Conservation (phyloP, 2,113 vertebrate species). For the Protobothrops mucrosquamatus region DNA sequence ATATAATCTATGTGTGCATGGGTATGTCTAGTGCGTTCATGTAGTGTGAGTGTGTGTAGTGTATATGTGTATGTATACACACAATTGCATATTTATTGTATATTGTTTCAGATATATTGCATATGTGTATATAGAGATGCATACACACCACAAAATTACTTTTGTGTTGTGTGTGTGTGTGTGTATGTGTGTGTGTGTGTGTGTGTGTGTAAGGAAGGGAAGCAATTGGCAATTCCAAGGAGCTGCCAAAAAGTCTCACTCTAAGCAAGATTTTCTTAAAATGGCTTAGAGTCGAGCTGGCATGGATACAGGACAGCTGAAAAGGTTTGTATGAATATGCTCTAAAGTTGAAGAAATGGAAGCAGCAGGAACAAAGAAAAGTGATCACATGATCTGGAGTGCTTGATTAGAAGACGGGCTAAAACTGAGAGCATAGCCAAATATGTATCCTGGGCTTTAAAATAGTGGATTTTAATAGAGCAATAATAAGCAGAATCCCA, state of each 20-base stretch:
- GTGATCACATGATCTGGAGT: background rate
- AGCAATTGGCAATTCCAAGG: background rate
- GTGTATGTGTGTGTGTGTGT: background rate
- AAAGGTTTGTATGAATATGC: background rate
- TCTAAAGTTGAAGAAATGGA: background rate
- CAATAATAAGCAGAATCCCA: background rate
- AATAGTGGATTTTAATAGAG: background rate
- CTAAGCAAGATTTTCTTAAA: background rate
- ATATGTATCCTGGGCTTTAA: background rate
- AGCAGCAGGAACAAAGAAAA: background rate
- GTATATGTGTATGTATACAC: background rate
- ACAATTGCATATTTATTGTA: background rate
- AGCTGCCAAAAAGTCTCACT: background rate
- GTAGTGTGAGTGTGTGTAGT: background rate
- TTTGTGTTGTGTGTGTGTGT: background rate
- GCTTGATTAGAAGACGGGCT: background rate
- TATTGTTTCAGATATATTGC: background rate
- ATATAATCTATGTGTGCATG: background rate
- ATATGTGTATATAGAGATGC: background rate
- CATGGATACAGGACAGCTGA: background rate
- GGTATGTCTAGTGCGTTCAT: background rate
- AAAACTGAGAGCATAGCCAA: background rate
- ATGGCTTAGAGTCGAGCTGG: background rate
- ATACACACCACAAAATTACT: background rate
- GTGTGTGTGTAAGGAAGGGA: background rate